Percentiles rank a stretch among this genome's conserved stretches.
Conservation (phyloP, 37 sponge, comb jelly and placozoan species). For the Spongilla lacustris region DNA sequence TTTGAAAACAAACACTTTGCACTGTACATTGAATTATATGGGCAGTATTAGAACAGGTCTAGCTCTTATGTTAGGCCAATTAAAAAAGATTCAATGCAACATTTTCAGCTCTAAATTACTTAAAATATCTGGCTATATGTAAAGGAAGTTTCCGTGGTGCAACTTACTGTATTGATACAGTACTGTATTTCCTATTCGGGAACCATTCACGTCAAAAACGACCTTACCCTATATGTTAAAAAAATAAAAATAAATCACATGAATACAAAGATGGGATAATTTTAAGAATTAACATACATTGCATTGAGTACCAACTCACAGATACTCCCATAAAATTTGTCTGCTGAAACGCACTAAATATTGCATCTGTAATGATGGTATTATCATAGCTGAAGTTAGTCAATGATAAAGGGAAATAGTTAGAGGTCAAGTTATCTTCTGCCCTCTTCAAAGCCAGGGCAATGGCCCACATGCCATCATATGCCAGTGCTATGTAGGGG, state of each 20-base stretch:
- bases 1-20: too few species aligned
- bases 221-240: constrained; percentile 13
- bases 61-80: too few species aligned
- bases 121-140: too few species aligned
- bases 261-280: too few species aligned
- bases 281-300: too few species aligned
- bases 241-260: too few species aligned
- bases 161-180: constrained; percentile 5
- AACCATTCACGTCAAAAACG: constrained; percentile 16
- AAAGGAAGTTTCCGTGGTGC: too few species aligned
- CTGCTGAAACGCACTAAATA: constrained; percentile 12
- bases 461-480: constrained; percentile 62
- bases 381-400: constrained; percentile 16
- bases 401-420: not conserved
- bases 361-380: constrained; percentile 14
- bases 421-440: constrained; percentile 10
- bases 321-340: constrained; percentile 44
- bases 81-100: too few species aligned
- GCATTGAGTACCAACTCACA: constrained; percentile 43
- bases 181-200: not conserved
- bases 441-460: constrained; percentile 47
- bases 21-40: too few species aligned
- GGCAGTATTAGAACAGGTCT: too few species aligned
- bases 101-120: too few species aligned
- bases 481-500: constrained; percentile 36